A percentile compares a stretch with the other conserved stretches of the same genome.
phyloP scores from a whole-genome alignment of 2,113 vertebrate species.

The Vulpes vulpes region DNA sequence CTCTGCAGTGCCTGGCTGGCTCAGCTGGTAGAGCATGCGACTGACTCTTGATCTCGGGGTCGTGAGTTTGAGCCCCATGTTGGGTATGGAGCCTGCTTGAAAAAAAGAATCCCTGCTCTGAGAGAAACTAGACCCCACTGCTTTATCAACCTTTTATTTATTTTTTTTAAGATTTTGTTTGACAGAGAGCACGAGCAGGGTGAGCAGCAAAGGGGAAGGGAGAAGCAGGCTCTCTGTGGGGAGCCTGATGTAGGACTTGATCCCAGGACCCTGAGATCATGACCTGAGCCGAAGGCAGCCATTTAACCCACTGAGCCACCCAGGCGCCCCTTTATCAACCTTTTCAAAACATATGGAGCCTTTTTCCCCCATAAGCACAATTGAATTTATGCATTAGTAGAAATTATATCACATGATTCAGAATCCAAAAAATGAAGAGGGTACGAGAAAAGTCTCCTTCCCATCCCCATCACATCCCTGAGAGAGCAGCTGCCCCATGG shows the following conservation, averaged over 20 bases:
- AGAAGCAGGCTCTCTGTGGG: too few species aligned
- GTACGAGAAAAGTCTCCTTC: neutral
- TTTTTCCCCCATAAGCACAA: neutral
- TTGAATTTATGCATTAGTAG: neutral
- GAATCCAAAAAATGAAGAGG: neutral
- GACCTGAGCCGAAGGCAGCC: too few species aligned
- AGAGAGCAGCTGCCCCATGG: fast-evolving
- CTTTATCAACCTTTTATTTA: neutral
- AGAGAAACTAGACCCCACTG: neutral
- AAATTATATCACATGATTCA: neutral
- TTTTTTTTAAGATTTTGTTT: neutral
- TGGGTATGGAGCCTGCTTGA: neutral
- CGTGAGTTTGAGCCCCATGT: neutral
- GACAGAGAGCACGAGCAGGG: too few species aligned
- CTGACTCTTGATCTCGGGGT: neutral
- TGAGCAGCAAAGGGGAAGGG: too few species aligned
- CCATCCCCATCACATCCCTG: neutral
- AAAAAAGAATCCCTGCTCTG: neutral
- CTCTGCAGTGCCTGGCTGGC: neutral
- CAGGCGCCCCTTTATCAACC: neutral
- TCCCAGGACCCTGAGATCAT: too few species aligned
- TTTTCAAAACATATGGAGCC: neutral
- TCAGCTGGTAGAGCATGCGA: neutral
- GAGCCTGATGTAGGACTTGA: too few species aligned
- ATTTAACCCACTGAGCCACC: too few species aligned